Base-by-base conservation (phyloP, 2,888 invertebrate genomes). In the Hypena proboscidalis region DNA sequence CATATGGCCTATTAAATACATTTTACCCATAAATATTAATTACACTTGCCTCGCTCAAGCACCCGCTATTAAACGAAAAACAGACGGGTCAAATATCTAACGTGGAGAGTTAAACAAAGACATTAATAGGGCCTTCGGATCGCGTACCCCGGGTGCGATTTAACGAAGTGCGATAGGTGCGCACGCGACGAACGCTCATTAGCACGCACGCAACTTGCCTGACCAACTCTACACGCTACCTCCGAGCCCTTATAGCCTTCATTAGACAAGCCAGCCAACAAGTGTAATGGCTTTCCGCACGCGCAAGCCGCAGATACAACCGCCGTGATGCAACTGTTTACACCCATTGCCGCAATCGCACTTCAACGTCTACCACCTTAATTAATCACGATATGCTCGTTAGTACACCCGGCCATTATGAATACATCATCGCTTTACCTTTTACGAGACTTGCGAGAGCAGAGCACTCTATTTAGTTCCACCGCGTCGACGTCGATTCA, bases 141-240 rank as follows among this genome's bases (percentile, higher is more conserved):
- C 70, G 74, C 79, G 81, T 80, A 80, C 71, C 71, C 61, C 79
- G 75, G 81, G 75, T 72, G 80, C 82, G 77, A 84, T 80, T 77
- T 83, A 83, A 80, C 80, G 79, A 80, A 80, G 78, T 75, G 66
- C 75, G 79, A 77, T 77, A 71, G 76, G 52, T 81, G 78, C 76
- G 85, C 89, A 89, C 86, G 88, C 88, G 85, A 88, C 78, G 73
- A 14, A 47, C 68, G 77, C 82, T 87, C 85, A 87, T 88, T 88
- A 88, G 80, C 73, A 66, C 70, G 67, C 89, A 89, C 87, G 88
- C 89, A 83, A 86, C 66, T 59, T 44, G 58, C 59, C 54, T 59
- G 50, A 48, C 55, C 35, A 57, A 73, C 70, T 70, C 30, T 41
- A 33, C 52, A 46, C 54, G 49, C 45, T 40, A 55, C 44, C 35